Evolutionary conservation across 2,888 invertebrate genomes (phyloP), one percentile per base, ranked within the genome.

Genomic region (Drosophila picticornis): DNA sequence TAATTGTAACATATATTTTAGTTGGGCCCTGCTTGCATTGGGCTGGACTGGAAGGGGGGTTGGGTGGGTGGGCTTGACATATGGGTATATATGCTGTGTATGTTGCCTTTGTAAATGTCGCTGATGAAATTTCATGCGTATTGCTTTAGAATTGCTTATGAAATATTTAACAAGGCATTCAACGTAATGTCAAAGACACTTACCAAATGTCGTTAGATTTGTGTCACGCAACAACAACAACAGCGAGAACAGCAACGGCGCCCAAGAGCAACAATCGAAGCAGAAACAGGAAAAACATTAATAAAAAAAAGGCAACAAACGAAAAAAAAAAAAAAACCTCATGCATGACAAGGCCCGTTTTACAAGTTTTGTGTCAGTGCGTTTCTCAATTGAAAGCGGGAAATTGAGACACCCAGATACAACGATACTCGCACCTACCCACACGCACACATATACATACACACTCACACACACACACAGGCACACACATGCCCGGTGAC

Each of bases 321-420:
- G 16, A 34, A 4, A 32, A 4, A 34, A 7, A 4, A 34, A 7
- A 53, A 16, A 56, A 83, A 85, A 60, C 1, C 70, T 83, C 73
- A 86, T 86, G 85, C 87, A 88, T 86, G 85, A 83, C 85, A 88
- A 67, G 78, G 69, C 89, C 81, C 62, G 68, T 88, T 86, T 88
- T 90, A 88, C 77, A 90, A 75, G 90, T 85, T 77, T 57, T 57
- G 75, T 80, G 83, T 73, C 66, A 77, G 70, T 51, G 78, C 71
- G 75, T 69, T 74, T 72, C 65, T 77, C 85, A 85, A 90, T 90
- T 83, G 90, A 85, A 85, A 83, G 59, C 79, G 81, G 81, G 70
- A 75, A 58, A 34, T n/a, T 40, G 43, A 57, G 31, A 43, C 57
- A 57, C 31, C 43, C 57, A 40, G 10, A 31, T 29, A 46, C 46